Percentiles rank a stretch among this genome's conserved stretches.
Conservation (phyloP, 92 coral and sea anemone genomes). For the Ricordea florida region DNA sequence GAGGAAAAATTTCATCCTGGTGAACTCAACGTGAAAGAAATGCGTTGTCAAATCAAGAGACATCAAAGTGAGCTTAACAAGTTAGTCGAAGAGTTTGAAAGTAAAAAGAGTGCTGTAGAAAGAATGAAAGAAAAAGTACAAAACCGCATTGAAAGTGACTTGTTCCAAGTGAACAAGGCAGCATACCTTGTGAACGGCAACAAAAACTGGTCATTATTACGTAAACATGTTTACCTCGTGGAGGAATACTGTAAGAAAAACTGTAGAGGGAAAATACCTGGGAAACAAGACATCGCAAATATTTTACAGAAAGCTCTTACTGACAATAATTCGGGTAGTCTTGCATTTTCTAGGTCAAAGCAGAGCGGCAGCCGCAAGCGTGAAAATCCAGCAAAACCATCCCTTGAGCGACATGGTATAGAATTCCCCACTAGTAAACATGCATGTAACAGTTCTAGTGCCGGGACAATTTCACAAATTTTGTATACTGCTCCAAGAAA, state of each 20-base stretch:
- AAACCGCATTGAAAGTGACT: constrained; percentile 14
- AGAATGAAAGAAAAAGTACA: not conserved
- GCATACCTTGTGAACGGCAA: constrained; percentile 2
- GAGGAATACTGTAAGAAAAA: constrained; percentile 51
- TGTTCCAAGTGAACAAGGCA: not conserved
- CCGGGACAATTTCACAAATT: not conserved
- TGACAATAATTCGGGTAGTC: not conserved
- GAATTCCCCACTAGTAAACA: constrained; percentile 6
- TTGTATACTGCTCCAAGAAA: constrained; percentile 31
- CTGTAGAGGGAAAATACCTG: constrained; percentile 36
- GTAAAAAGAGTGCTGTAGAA: constrained; percentile 2
- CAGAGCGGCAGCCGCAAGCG: not conserved
- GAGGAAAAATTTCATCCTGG: constrained; percentile 43
- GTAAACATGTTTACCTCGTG: constrained; percentile 41
- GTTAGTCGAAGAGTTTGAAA: not conserved
- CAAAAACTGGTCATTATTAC: constrained; percentile 42
- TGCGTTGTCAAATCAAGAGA: not conserved
- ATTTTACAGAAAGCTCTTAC: constrained; percentile 17
- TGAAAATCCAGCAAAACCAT: constrained; percentile 34
- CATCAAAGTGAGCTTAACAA: not conserved
- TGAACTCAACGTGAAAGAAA: constrained; percentile 15
- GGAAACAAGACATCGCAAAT: constrained; percentile 20
- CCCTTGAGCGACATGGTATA: constrained; percentile 6
- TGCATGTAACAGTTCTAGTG: not conserved
- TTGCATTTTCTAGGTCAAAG: constrained; percentile 6